These are phyloP conservation scores for Tromatobia lineatoria DNA, from an alignment of 2,888 invertebrate genomes.

Conservation along the genomic window DNA sequence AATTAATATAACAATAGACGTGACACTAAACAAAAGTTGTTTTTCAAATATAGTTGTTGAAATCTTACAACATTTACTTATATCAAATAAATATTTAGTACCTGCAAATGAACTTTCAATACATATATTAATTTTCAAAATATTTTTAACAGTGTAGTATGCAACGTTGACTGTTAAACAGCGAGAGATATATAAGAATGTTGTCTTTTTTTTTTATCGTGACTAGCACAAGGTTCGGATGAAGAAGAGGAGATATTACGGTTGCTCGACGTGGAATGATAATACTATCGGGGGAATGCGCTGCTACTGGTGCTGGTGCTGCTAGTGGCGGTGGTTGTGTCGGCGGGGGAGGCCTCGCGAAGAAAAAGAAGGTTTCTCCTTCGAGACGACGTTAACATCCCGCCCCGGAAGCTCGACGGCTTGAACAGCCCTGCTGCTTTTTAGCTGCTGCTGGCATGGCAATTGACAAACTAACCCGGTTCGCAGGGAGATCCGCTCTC, in stretches of 20 bases:
- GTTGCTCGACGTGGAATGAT: slow-evolving; percentile 49
- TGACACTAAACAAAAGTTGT: no score
- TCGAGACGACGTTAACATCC: slow-evolving; percentile 30
- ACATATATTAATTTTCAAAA: neutral
- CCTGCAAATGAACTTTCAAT: no score
- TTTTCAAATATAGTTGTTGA: no score
- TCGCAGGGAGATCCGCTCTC: slow-evolving; percentile 79
- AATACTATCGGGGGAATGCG: slow-evolving; percentile 45
- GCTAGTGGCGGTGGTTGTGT: slow-evolving; percentile 11
- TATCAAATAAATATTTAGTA: no score
- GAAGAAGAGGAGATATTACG: slow-evolving; percentile 10
- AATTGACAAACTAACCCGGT: slow-evolving; percentile 77
- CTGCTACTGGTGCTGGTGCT: slow-evolving; percentile 29
- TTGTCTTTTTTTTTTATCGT: neutral
- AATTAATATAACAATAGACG: no score
- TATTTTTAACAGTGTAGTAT: neutral
- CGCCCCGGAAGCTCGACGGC: slow-evolving; percentile 22
- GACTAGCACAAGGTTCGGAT: neutral
- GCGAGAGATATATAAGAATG: neutral
- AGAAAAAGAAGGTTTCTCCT: slow-evolving; percentile 4
- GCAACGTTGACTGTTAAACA: no score
- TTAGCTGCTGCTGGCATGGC: slow-evolving; percentile 81
- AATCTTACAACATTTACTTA: no score
- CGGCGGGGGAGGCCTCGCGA: slow-evolving; percentile 5
- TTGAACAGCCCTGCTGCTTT: neutral